These are phyloP conservation scores for Crocuta crocuta DNA, from an alignment of 2,113 vertebrate species.

Conservation along the genomic window DNA sequence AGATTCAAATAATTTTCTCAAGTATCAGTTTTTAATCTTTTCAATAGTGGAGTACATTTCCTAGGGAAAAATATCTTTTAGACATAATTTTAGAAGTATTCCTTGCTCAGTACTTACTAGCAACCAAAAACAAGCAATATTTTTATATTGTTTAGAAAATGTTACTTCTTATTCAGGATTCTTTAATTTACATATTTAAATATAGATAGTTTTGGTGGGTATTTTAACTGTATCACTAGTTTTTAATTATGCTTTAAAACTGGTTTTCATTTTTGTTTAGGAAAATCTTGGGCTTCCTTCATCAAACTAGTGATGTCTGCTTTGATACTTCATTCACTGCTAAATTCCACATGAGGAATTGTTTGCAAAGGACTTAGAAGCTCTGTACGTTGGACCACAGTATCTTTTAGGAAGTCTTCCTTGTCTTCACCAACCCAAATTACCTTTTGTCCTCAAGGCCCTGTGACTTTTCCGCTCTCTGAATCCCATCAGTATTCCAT, in stretches of 20 bases:
- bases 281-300: neutral
- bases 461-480: neutral
- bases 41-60: neutral
- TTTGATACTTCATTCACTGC: neutral
- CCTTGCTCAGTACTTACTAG: neutral
- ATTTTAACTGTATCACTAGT: neutral
- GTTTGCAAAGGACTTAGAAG: neutral
- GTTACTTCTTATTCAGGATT: neutral
- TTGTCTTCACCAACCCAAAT: neutral
- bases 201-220: neutral
- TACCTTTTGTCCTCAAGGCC: neutral
- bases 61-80: neutral
- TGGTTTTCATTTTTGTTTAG: neutral
- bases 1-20: neutral
- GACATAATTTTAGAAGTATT: neutral
- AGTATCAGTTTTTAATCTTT: neutral
- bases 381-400: neutral
- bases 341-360: neutral
- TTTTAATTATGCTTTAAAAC: conserved; percentile 19
- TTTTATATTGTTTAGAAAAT: neutral
- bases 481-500: neutral
- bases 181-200: neutral
- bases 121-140: neutral
- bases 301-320: neutral
- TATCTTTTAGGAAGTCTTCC: neutral